Base-by-base conservation (phyloP, 2,888 invertebrate genomes). In the Lymantria monacha region DNA sequence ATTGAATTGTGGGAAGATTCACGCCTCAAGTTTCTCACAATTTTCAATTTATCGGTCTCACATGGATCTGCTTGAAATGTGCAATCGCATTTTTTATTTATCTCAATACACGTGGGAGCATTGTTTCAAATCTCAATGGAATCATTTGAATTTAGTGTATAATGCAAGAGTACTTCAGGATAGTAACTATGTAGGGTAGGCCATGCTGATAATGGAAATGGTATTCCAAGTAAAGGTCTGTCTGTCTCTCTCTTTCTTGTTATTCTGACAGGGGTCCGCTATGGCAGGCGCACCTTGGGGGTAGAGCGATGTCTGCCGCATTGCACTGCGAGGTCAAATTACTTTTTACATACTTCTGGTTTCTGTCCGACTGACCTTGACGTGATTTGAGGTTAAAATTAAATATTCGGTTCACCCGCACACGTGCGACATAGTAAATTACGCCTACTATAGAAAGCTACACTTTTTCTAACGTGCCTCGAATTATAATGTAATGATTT, bases 391-490 rank as follows among this genome's bases (percentile, higher is more conserved):
- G 83, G 81, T 83, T 82, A 78, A 77, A 77, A 81, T 82, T 83
- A 81, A 76, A 78, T 74, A 82, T 83, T 81, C 76, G 64, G 69
- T 68, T 57, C 72, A 66, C 71, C 70, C 67, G 69, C 61, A 61
- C 72, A 63, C 72, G 68, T 65, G 60, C 66, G 66, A 66, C 67
- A 70, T 74, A 72, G 61, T 73, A 76, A 70, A 76, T 74, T 49
- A 69, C 59, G 64, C 74, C 69, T 63, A 71, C 69, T 74, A 74
- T 81, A 85, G 89, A 89, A 88, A 89, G 88, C 71, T 76, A 63
- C 67, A 82, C 82, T 82, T 81, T 85, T 85, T 72, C 78, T 72
- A 52, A 79, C 87, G 87, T 88, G 88, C 78, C 75, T 70, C 52
- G 86, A 79, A 76, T 67, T 60, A 49, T 49, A 75, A 81, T 68